phyloP scores from a whole-genome alignment of 2,888 invertebrate genomes.

The Zygaena filipendulae region DNA sequence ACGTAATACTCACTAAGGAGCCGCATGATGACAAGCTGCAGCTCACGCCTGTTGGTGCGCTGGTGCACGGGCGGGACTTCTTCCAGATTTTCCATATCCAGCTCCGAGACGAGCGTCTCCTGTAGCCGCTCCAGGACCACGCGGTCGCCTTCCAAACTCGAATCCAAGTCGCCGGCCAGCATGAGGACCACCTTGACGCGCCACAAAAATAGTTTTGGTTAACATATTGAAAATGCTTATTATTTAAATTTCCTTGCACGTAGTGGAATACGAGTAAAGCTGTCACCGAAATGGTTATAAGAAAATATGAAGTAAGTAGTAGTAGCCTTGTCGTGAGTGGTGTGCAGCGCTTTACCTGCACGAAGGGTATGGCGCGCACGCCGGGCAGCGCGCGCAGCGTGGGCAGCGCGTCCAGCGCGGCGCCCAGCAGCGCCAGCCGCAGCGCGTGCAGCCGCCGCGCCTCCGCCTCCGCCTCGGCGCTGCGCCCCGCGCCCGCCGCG shows the following conservation, averaged over 20 bases:
- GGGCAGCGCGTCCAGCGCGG: conserved; percentile 81
- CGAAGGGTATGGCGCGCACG: conserved; percentile 88
- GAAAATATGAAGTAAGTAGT: no score
- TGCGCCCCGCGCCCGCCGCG: conserved; percentile 39
- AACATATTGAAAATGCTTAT: no score
- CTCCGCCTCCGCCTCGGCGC: conserved; percentile 48
- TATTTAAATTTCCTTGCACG: no score
- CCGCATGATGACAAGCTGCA: conserved; percentile 88
- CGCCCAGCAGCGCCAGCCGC: conserved; percentile 77
- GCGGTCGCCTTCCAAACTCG: conserved; percentile 83
- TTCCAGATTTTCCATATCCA: conserved; percentile 70
- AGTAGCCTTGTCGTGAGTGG: no score
- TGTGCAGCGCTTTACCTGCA: no score
- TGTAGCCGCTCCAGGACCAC: conserved; percentile 81
- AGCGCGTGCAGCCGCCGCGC: conserved; percentile 73
- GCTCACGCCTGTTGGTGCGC: conserved; percentile 82
- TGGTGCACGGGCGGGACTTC: conserved; percentile 63
- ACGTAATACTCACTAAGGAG: conserved; percentile 82
- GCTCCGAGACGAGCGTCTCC: conserved; percentile 75
- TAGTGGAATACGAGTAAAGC: no score
- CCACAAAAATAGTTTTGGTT: no score
- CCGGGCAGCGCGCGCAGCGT: conserved; percentile 82
- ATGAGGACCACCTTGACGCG: conserved; percentile 90
- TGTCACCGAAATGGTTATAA: no score
- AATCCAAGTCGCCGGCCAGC: conserved; percentile 90